phyloP scores from a whole-genome alignment of 2,113 vertebrate species.

The Lagopus muta region DNA sequence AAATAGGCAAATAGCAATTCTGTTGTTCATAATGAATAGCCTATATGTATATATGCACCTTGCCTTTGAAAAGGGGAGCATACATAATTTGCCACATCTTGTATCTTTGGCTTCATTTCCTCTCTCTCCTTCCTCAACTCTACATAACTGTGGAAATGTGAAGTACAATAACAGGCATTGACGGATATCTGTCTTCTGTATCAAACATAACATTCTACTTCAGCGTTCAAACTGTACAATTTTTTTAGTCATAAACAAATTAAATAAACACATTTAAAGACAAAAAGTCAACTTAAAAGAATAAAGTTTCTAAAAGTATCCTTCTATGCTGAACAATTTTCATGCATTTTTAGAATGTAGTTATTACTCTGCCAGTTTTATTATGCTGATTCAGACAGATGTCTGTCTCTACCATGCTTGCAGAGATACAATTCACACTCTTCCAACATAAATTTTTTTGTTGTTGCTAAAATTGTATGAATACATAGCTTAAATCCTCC shows the following conservation, averaged over 20 bases:
- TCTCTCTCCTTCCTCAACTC: background rate
- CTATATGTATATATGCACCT: conserved; percentile 69
- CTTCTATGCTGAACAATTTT: conserved; percentile 33
- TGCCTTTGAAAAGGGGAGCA: conserved; percentile 65
- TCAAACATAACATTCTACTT: background rate
- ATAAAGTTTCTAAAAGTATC: conserved; percentile 29
- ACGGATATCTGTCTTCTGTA: conserved; percentile 33
- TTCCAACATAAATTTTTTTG: background rate
- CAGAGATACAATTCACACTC: background rate
- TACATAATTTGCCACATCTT: conserved; percentile 67
- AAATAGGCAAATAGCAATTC: conserved; percentile 80
- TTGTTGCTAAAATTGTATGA: background rate
- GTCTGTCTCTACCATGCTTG: background rate
- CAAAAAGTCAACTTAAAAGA: conserved; percentile 52
- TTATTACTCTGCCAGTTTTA: background rate
- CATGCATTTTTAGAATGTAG: conserved; percentile 26
- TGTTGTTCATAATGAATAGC: conserved; percentile 77
- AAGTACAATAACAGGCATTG: conserved; percentile 65
- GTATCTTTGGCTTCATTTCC: conserved; percentile 66
- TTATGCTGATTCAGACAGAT: background rate
- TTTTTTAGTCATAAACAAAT: conserved; percentile 51
- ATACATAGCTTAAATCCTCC: background rate
- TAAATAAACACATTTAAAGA: conserved; percentile 58
- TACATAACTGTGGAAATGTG: conserved; percentile 65
- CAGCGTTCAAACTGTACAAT: background rate